phyloP scores from a whole-genome alignment of 2,113 vertebrate species.

The Tachuris rubrigastra region DNA sequence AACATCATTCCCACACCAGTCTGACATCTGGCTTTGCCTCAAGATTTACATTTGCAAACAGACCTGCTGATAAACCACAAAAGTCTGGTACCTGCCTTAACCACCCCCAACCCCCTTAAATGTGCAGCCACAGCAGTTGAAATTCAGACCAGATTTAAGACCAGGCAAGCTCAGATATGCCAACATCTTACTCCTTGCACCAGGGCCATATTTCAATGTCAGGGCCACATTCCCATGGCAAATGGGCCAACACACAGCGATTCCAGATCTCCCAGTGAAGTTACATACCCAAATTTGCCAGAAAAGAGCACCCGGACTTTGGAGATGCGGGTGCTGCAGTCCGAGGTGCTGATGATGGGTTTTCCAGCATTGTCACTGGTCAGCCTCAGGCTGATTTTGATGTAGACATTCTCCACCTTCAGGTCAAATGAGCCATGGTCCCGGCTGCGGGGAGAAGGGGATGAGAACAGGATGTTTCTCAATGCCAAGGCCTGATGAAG shows the following conservation, averaged over 20 bases:
- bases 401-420: background rate
- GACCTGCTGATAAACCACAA: background rate
- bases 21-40: background rate
- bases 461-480: background rate
- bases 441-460: slow-evolving; percentile 3
- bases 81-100: background rate
- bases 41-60: background rate
- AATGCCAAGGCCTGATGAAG: background rate
- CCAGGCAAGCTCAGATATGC: background rate
- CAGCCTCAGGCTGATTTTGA: slow-evolving; percentile 11
- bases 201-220: background rate
- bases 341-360: background rate
- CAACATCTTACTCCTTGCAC: rapidly evolving
- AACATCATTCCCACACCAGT: background rate
- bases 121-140: background rate
- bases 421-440: slow-evolving; percentile 10
- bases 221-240: background rate
- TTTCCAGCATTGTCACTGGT: background rate
- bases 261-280: background rate
- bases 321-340: slow-evolving; percentile 27
- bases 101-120: background rate
- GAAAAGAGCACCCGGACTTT: background rate
- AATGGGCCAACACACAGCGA: rapidly evolving
- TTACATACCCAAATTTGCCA: slow-evolving; percentile 33
- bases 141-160: background rate